Evolutionary conservation across 2,888 invertebrate genomes (phyloP).

Genomic region (Cataglyphis cursor): DNA sequence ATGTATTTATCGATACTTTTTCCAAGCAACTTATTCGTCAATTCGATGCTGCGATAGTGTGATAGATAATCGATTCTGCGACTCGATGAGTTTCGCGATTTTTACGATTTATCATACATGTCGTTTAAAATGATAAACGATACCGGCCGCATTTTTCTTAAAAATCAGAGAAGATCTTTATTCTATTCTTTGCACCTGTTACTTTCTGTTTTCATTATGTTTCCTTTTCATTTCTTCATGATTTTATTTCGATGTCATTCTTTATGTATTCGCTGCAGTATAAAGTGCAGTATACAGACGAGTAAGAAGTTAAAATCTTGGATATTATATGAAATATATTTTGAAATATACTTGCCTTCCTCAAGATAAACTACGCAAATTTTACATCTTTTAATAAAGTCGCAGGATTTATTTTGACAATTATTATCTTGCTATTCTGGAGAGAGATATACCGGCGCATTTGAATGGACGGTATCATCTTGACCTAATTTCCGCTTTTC

Average conservation of each 20-base stretch:
- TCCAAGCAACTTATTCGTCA: conserved; percentile 54
- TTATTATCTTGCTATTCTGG: conserved; percentile 14
- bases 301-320: not conserved
- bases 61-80: conserved; percentile 62
- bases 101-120: conserved; percentile 69
- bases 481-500: conserved; percentile 57
- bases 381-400: conserved; percentile 18
- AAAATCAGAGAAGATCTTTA: conserved; percentile 1
- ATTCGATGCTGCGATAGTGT: conserved; percentile 48
- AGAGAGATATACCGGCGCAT: not conserved
- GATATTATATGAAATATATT: not conserved
- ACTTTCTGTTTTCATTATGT: conserved; percentile 13
- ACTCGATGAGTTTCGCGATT: conserved; percentile 61
- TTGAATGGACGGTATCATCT: conserved; percentile 30
- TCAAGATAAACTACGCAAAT: not conserved
- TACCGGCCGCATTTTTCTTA: conserved; percentile 64
- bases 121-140: conserved; percentile 73
- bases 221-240: conserved; percentile 25
- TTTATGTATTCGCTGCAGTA: not conserved
- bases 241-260: conserved; percentile 14
- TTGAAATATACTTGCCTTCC: conserved; percentile 12
- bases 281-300: not conserved
- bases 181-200: conserved; percentile 21
- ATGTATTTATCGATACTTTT: conserved; percentile 58
- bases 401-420: not conserved